Evolutionary conservation across 1,140 invertebrate species (phyloP).

Genomic region (Formica exsecta): DNA sequence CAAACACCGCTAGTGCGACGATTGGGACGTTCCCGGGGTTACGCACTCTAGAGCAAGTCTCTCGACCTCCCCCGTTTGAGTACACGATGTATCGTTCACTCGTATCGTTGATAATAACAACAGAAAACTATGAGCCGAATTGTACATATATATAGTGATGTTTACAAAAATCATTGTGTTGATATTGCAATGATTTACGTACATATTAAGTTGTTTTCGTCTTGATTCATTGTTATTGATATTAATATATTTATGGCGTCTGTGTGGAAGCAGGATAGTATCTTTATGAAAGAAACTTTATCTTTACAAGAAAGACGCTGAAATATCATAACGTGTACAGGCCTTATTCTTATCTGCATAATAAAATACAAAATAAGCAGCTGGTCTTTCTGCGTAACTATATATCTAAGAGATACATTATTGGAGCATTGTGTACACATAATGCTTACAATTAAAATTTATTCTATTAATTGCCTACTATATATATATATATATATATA

Average conservation of each 20-base stretch:
- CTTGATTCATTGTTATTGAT: neutral
- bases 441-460: conserved; percentile 38
- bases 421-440: conserved; percentile 9
- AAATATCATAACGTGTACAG: neutral
- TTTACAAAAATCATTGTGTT: neutral
- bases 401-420: conserved; percentile 6
- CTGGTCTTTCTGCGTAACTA: conserved; percentile 19
- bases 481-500: neutral
- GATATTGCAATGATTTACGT: neutral
- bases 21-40: conserved; percentile 2
- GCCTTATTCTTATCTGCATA: neutral
- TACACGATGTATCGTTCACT: neutral
- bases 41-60: conserved; percentile 26
- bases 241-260: conserved; percentile 11
- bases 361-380: conserved; percentile 42
- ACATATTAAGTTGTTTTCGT: conserved; percentile 12
- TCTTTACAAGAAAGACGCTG: neutral
- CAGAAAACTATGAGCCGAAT: neutral
- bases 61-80: conserved; percentile 11
- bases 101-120: conserved; percentile 2
- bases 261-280: neutral
- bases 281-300: neutral
- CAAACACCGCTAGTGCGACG: conserved; percentile 45
- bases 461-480: conserved; percentile 10
- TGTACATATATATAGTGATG: conserved; percentile 42